phyloP scores from a whole-genome alignment of 2,113 vertebrate species.

The Chaenocephalus aceratus region DNA sequence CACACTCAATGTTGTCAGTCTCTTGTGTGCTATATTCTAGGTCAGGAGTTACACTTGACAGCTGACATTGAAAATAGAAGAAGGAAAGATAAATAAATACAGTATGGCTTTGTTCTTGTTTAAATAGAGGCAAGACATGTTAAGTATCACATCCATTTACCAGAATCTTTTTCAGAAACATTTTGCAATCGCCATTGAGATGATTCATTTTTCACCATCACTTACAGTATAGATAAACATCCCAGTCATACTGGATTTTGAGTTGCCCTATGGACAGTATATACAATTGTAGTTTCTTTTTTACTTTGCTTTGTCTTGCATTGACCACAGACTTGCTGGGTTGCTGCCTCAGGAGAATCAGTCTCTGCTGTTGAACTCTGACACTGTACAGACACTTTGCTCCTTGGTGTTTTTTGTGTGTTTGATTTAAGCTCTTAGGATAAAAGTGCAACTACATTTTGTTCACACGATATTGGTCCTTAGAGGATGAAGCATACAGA shows the following conservation, averaged over 20 bases:
- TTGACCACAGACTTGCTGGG: not conserved
- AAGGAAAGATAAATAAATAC: not conserved
- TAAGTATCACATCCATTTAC: not conserved
- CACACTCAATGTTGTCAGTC: not conserved
- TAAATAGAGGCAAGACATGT: not conserved
- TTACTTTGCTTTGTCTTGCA: not conserved
- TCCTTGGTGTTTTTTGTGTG: not conserved
- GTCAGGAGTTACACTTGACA: conserved; percentile 4
- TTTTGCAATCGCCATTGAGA: not conserved
- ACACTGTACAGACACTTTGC: not conserved
- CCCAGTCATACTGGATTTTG: not conserved
- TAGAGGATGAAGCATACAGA: not conserved
- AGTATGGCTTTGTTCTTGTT: not conserved
- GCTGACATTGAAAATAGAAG: not conserved
- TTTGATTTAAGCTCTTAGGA: no score
- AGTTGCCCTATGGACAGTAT: not conserved
- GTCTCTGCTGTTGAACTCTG: not conserved
- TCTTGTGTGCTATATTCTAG: conserved; percentile 16
- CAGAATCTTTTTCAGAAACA: not conserved
- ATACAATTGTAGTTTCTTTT: not conserved
- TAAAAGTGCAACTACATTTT: not conserved
- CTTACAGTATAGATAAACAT: conserved; percentile 11
- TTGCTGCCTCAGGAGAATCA: not conserved
- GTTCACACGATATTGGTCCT: not conserved
- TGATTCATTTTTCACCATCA: not conserved